Evolutionary conservation across 2,888 invertebrate species (phyloP), one percentile per base, ranked within the genome.

Genomic region (Drosophila affinis): DNA sequence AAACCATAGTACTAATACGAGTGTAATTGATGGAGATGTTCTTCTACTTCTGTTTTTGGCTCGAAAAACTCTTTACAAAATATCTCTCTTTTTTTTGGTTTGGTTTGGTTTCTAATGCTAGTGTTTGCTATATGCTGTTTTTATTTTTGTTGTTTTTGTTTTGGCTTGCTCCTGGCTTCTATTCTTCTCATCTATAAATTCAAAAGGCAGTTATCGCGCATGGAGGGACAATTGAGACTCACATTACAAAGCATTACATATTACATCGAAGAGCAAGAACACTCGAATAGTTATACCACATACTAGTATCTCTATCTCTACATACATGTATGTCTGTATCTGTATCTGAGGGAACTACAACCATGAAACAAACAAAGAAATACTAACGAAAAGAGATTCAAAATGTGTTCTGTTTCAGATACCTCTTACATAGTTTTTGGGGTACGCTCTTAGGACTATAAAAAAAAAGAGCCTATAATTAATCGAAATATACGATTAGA

Each of bases 211-310:
- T 85, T 87, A 76, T 70, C 73, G 88, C 84, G 89, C 84, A 87
- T 85, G 84, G 84, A 85, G 89, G 84, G 84, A 85, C 79, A 85
- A 75, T 82, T 85, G 83, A 89, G 89, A 82, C 89, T 88, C 88
- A 70, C 44, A 18, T 72, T 83, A 78, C 65, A 59, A 88, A 88
- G 79, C 79, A 57, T 58, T 74, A 56, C 57, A 24, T 24, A 57
- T 58, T 74, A 72, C 58, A 72, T 60, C 75, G 53, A 70, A 59
- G 67, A 77, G 71, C 69, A 64, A 77, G 62, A 77, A 76, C 53
- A 69, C 45, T 82, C 39, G 53, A 79, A 60, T 68, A n/a, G n/a
- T n/a, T n/a, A 62, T 69, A 64, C 51, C 32, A 34, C 47, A 47
- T 53, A 53, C 47, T 59, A 53, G 32, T 63, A 51, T 56, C 18